A percentile compares a stretch with the other conserved stretches of the same genome.
Evolutionary conservation across 1,140 invertebrate species (phyloP).

Genomic region (Drosophila rufa): DNA sequence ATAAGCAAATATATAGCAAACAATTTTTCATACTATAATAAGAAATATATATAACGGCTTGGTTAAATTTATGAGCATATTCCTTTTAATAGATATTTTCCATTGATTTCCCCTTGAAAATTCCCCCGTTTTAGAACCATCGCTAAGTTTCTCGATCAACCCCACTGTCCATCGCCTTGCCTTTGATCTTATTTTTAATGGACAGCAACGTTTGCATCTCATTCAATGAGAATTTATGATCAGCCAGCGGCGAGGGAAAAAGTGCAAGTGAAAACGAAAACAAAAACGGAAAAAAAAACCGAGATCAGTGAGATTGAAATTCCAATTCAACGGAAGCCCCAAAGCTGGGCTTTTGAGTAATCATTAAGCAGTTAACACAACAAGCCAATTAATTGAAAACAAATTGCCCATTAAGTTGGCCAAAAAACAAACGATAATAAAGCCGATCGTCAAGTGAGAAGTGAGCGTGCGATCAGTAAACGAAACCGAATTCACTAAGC

Average conservation of each 20-base stretch:
- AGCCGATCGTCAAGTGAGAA: conserved; percentile 46
- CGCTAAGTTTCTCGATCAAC: conserved; percentile 3
- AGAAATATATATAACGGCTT: neutral
- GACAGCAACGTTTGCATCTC: conserved; percentile 28
- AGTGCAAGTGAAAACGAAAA: conserved; percentile 40
- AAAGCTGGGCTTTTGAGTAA: conserved; percentile 48
- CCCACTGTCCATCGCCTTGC: conserved; percentile 26
- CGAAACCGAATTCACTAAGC: conserved; percentile 58
- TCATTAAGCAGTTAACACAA: conserved; percentile 69
- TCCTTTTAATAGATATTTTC: neutral
- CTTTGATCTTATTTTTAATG: conserved; percentile 46
- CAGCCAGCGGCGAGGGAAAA: conserved; percentile 1
- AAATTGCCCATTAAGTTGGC: conserved; percentile 76
- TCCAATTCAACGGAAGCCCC: conserved; percentile 44
- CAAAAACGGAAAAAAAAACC: conserved; percentile 17
- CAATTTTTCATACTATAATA: neutral
- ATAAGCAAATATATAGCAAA: neutral
- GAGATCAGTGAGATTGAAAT: conserved; percentile 21
- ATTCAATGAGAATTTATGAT: conserved; percentile 45
- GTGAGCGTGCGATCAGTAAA: conserved; percentile 45
- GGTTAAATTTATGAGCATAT: too few relatives aligned
- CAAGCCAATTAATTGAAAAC: conserved; percentile 82
- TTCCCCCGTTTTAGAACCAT: neutral
- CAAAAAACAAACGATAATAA: conserved; percentile 55
- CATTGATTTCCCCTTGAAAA: too few relatives aligned